phyloP scores from a whole-genome alignment of 2,113 vertebrate genomes.

The Pelecanoides urinatrix region DNA sequence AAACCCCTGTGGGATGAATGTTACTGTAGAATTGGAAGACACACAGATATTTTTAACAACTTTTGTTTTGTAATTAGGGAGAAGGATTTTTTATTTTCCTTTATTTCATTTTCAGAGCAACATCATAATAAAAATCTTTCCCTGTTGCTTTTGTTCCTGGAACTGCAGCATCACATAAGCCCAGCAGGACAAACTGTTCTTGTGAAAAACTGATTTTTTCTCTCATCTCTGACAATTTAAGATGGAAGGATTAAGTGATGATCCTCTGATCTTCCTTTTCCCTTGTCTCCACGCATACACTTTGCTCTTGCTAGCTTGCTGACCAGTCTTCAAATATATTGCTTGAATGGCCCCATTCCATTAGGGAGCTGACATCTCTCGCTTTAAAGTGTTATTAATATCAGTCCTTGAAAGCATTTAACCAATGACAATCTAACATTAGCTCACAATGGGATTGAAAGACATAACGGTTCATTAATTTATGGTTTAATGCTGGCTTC shows the following conservation, averaged over 20 bases:
- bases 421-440: slow-evolving; percentile 58
- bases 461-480: slow-evolving; percentile 47
- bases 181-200: slow-evolving; percentile 38
- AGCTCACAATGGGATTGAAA: slow-evolving; percentile 53
- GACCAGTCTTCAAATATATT: slow-evolving; percentile 42
- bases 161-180: slow-evolving; percentile 15
- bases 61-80: background rate
- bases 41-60: background rate
- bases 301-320: slow-evolving; percentile 20
- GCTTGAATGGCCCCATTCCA: slow-evolving; percentile 35
- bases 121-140: background rate
- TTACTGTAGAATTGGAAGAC: background rate
- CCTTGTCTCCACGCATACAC: background rate
- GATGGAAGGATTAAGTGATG: slow-evolving; percentile 30
- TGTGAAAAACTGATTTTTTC: slow-evolving; percentile 37
- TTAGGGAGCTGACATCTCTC: slow-evolving; percentile 38
- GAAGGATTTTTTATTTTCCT: background rate
- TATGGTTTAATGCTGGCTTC: slow-evolving; percentile 51
- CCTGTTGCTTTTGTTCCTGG: background rate
- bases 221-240: slow-evolving; percentile 33
- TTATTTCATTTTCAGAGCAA: slow-evolving; percentile 6
- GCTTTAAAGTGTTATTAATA: slow-evolving; percentile 53
- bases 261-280: slow-evolving; percentile 25
- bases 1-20: background rate
- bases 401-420: slow-evolving; percentile 62